These are phyloP conservation scores for Papilio polyxenes DNA, from an alignment of 1,140 invertebrate genomes.

Conservation along the genomic window DNA sequence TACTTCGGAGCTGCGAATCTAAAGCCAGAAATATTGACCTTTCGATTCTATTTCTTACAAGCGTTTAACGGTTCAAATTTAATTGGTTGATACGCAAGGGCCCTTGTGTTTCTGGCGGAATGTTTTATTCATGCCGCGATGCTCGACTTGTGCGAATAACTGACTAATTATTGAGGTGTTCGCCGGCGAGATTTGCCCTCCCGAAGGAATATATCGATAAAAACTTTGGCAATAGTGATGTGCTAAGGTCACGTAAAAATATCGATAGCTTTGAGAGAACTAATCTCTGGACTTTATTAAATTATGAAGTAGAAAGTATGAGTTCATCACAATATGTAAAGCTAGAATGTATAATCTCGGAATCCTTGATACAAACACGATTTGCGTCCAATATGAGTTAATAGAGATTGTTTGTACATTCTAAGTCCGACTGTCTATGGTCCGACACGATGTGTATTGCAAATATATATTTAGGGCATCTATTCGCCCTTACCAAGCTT, in stretches of 20 bases:
- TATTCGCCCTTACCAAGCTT: not conserved
- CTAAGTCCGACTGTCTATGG: conserved; percentile 17
- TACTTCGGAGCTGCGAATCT: conserved; percentile 49
- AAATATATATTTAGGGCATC: not conserved
- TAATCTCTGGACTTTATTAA: not conserved
- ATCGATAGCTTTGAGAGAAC: not conserved
- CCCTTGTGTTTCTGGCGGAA: conserved; percentile 59
- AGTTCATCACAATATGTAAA: not conserved
- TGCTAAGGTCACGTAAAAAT: conserved; percentile 12
- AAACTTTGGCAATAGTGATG: conserved; percentile 35
- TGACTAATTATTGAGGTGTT: conserved; percentile 73
- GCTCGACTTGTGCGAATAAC: conserved; percentile 65
- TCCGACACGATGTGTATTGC: conserved; percentile 2
- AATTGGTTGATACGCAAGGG: conserved; percentile 48
- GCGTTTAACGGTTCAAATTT: conserved; percentile 42
- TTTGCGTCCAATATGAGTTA: not conserved
- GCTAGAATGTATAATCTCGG: conserved; percentile 13
- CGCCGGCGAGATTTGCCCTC: conserved; percentile 54
- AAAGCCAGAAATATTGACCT: conserved; percentile 46
- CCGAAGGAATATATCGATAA: conserved; percentile 51
- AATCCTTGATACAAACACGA: not conserved
- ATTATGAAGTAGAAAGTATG: too few species aligned
- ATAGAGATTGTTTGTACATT: conserved; percentile 3
- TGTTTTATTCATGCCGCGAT: conserved; percentile 75
- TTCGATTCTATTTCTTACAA: conserved; percentile 28